Evolutionary conservation across 2,113 vertebrate species (phyloP), one percentile per base, ranked within the genome.

Genomic region (Raphicerus campestris): DNA sequence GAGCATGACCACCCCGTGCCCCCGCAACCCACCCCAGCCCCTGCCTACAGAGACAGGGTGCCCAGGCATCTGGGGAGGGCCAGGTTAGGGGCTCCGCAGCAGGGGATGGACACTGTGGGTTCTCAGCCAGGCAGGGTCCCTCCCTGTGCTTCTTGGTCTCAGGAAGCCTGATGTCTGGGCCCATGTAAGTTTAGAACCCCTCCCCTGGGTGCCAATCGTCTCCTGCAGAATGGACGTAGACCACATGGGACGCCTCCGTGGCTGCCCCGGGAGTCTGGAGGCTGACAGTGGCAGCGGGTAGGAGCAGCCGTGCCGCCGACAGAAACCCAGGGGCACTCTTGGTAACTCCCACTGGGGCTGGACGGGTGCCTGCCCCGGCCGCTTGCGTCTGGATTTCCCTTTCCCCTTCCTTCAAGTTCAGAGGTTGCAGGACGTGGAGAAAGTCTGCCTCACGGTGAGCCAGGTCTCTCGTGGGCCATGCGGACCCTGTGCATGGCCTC

Each of bases 181-280:
- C 28, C 7, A 4, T 3, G 16, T 10, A 17, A 24, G 85, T 42
- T 42, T 22, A 45, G 84, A 51, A 51, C 20, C 55, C 42, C 78
- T 42, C 42, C 53, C 17, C 14, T 6, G 7, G 35, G 28, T 15
- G 14, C 51, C 16, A 49, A 10, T 17, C 32, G 15, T 35, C 47
- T 81, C 47, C 26, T 49, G 32, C 49, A 8, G 30, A 17, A 35
- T 6, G 17, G 26, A 30, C 22, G 24, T 24, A 24, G 39, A 70
- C 16, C 10, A 3, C 5, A 1, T 0, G 17, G 13, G 19, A 1
- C 8, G 2, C 35, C 35, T 1, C 16, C 6, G 4, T 16, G 17
- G 30, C 39, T 7, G 20, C 26, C 73, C 60, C 3, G 15, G 22
- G 3, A 22, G 39, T 84, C 35, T 42, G 75, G 17, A 73, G 19